These are phyloP conservation scores for Protaetia brevitarsis DNA, from an alignment of 1,140 invertebrate genomes.

Conservation along the genomic window DNA sequence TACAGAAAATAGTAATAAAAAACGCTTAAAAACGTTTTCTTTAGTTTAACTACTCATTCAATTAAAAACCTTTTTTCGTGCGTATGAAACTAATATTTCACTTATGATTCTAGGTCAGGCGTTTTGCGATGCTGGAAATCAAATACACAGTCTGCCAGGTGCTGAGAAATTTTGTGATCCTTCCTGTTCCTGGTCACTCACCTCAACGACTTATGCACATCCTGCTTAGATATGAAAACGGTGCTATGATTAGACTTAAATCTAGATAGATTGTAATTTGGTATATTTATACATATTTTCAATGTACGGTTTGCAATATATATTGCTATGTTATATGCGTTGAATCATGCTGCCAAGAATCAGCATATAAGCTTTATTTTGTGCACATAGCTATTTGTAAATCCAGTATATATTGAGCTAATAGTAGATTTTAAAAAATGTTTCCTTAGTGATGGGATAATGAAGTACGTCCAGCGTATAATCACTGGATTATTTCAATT, in stretches of 20 bases:
- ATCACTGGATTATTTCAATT: no score
- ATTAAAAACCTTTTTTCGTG: not conserved
- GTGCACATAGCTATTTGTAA: not conserved
- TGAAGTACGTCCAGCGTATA: no score
- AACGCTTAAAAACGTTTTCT: no score
- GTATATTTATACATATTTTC: no score
- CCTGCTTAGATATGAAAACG: slow-evolving; percentile 48
- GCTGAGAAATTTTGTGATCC: slow-evolving; percentile 60
- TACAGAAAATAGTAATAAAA: no score
- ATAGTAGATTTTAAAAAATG: no score
- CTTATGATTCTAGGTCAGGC: slow-evolving; percentile 57
- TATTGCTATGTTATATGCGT: not conserved
- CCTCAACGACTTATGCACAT: slow-evolving; percentile 43
- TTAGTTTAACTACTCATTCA: slow-evolving; percentile 57
- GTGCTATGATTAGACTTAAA: slow-evolving; percentile 44
- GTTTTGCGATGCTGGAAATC: slow-evolving; percentile 73
- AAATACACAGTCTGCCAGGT: slow-evolving; percentile 66
- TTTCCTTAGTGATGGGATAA: no score
- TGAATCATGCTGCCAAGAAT: not conserved
- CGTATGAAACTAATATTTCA: not conserved
- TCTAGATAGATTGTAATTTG: not conserved
- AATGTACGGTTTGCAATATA: no score
- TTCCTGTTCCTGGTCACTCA: slow-evolving; percentile 43
- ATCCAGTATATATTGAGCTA: no score
- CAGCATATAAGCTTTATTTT: not conserved